Conservation (phyloP, 2,888 invertebrate species). For the Nymphalis polychloros region DNA sequence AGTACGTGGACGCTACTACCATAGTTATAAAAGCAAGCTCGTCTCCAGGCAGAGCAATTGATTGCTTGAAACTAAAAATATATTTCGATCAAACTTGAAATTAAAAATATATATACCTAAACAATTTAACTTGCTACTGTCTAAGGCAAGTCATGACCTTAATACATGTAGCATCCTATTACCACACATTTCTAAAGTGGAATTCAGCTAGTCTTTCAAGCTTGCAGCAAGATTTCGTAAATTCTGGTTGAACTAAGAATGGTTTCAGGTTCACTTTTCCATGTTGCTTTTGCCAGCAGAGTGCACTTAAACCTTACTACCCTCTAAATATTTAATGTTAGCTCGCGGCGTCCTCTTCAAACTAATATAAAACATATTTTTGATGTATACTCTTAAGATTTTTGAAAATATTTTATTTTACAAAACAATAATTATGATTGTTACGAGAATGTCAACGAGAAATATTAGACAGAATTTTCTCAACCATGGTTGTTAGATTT, state of each 20-base stretch:
- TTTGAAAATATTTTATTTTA: not conserved
- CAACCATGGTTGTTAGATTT: no score
- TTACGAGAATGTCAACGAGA: no score
- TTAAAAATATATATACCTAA: no score
- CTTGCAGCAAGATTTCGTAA: slow-evolving; percentile 20
- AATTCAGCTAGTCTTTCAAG: slow-evolving; percentile 8
- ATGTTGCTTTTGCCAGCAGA: slow-evolving; percentile 18
- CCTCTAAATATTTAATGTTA: slow-evolving; percentile 25
- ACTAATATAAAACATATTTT: not conserved
- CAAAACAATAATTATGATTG: not conserved
- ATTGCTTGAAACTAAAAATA: no score
- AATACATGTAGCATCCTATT: slow-evolving; percentile 3
- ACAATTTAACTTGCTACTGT: no score
- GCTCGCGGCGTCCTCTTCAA: slow-evolving; percentile 13
- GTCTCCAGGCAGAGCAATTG: no score
- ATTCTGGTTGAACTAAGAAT: slow-evolving; percentile 17
- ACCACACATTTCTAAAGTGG: slow-evolving; percentile 4
- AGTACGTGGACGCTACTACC: no score
- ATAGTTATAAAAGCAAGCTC: no score
- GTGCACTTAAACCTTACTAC: slow-evolving; percentile 22
- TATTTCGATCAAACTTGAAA: no score
- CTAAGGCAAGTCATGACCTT: no score
- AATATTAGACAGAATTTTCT: no score
- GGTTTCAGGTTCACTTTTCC: slow-evolving; percentile 22
- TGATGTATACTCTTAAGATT: not conserved